Evolutionary conservation across 2,888 invertebrate genomes (phyloP).

Genomic region (Harpagoxenus sublaevis): DNA sequence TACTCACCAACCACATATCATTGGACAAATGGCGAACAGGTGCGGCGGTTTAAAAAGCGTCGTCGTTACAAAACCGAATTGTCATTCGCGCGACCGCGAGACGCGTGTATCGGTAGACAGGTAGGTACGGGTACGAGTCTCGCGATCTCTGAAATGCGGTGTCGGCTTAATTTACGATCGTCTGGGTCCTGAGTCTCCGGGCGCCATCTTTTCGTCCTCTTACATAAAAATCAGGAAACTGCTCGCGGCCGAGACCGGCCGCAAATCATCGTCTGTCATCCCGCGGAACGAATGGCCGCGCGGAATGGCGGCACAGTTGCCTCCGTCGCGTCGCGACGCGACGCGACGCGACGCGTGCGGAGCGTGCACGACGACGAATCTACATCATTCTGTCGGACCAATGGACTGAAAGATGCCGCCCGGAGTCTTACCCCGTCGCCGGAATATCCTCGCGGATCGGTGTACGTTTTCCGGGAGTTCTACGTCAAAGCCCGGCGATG

Average conservation of each 20-base stretch:
- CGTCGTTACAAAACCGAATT: constrained; percentile 26
- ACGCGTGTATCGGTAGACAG: constrained; percentile 1
- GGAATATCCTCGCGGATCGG: constrained; percentile 41
- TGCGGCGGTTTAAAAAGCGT: constrained; percentile 16
- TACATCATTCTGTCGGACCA: constrained; percentile 84
- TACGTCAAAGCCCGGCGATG: constrained; percentile 45
- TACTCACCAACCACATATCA: neutral
- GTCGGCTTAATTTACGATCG: constrained; percentile 80
- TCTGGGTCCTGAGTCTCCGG: constrained; percentile 75
- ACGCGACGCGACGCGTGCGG: constrained; percentile 50
- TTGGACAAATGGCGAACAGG: neutral
- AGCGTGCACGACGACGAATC: constrained; percentile 78
- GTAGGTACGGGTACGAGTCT: neutral
- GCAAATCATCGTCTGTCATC: constrained; percentile 84
- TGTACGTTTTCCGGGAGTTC: constrained; percentile 37
- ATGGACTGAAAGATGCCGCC: constrained; percentile 83
- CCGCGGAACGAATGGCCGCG: constrained; percentile 81
- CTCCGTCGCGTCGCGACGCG: constrained; percentile 45
- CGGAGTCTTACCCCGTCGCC: constrained; percentile 56
- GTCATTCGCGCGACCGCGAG: constrained; percentile 37
- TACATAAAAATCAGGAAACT: constrained; percentile 85
- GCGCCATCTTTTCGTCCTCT: constrained; percentile 78
- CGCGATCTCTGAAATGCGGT: constrained; percentile 19
- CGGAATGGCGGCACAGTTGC: constrained; percentile 61
- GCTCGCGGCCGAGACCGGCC: constrained; percentile 76